These are phyloP conservation scores for Augiades crinisus DNA, from an alignment of 2,888 invertebrate species.

Conservation along the genomic window DNA sequence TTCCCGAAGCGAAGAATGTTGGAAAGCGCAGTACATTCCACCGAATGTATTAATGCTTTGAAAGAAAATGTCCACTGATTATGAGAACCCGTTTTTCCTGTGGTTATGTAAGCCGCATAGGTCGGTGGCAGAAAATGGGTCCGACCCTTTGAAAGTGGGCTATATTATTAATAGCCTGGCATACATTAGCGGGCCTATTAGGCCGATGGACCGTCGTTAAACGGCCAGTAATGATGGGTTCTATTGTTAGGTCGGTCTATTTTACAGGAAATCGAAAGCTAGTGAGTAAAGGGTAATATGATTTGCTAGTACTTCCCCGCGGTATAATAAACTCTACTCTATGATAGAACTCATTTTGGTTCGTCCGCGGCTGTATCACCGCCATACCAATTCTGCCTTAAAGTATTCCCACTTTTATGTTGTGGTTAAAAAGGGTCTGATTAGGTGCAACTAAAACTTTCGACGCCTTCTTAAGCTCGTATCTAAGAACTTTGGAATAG, in stretches of 20 bases:
- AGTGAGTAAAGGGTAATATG: neutral
- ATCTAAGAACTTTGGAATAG: too few relatives aligned
- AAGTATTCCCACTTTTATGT: too few relatives aligned
- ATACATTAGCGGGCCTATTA: conserved; percentile 65
- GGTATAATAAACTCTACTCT: too few relatives aligned
- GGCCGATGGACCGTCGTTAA: conserved; percentile 55
- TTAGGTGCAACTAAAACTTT: too few relatives aligned
- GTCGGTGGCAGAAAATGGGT: conserved; percentile 16
- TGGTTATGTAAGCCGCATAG: conserved; percentile 11
- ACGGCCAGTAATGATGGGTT: conserved; percentile 59
- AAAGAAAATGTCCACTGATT: conserved; percentile 1
- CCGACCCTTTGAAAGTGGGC: conserved; percentile 47
- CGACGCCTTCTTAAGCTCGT: too few relatives aligned
- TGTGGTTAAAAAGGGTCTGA: too few relatives aligned
- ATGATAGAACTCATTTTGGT: too few relatives aligned
- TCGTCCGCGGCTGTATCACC: too few relatives aligned
- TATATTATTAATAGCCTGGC: conserved; percentile 60
- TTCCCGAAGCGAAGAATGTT: conserved; percentile 1
- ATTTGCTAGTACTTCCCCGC: too few relatives aligned
- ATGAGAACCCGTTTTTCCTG: neutral
- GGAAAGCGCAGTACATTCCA: neutral
- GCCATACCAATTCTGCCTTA: too few relatives aligned
- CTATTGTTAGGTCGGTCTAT: conserved; percentile 48
- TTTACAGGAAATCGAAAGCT: conserved; percentile 12
- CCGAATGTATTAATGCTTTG: neutral